Evolutionary conservation across 2,797 vertebrate species (phyloP), one percentile per base, ranked within the genome.

Genomic region (Falco columbarius): DNA sequence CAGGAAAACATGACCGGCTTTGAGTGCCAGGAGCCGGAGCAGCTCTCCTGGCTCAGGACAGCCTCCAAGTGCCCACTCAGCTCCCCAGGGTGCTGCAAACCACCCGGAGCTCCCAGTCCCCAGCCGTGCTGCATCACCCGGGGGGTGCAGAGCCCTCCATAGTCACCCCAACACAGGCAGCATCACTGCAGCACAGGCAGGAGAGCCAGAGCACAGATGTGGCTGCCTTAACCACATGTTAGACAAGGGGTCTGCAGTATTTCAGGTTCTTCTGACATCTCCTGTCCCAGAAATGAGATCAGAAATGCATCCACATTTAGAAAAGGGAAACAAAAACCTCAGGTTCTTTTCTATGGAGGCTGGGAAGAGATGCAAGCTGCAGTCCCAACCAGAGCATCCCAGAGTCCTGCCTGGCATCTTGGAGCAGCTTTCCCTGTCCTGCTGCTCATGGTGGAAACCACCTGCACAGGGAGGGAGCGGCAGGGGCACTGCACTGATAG

Each of bases 401-500:
- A 0, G 7, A 6, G 47, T 13, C 58, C 63, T 62, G 58, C 40
- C 62, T 27, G 32, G 12, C 6, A 6, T 1, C 71, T 6, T 1
- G 16, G 47, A 80, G 52, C 38, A 34, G 36, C 52, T 51, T 75
- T 38, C 77, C 46, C 36, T 21, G 11, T 7, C 16, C 46, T 3
- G 34, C 1, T 8, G 30, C 22, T 55, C 59, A 2, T 0, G 14
- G 75, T 86, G 52, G 9, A 58, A 47, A 22, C 34, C 46, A 6
- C 32, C 26, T 3, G 2, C 30, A 6, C 5, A 7, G 15, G 34
- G 70, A 40, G 32, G 55, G 54, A 55, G n/a, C 7, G 12, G 49
- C 0, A 1, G 19, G 12, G 20, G 27, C 32, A n/a, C 56, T 6
- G 2, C 27, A 2, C 11, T 1, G 17, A 21, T 2, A 32, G 42